These are phyloP conservation scores for Venturia canescens DNA, from an alignment of 1,140 invertebrate species.

Conservation along the genomic window DNA sequence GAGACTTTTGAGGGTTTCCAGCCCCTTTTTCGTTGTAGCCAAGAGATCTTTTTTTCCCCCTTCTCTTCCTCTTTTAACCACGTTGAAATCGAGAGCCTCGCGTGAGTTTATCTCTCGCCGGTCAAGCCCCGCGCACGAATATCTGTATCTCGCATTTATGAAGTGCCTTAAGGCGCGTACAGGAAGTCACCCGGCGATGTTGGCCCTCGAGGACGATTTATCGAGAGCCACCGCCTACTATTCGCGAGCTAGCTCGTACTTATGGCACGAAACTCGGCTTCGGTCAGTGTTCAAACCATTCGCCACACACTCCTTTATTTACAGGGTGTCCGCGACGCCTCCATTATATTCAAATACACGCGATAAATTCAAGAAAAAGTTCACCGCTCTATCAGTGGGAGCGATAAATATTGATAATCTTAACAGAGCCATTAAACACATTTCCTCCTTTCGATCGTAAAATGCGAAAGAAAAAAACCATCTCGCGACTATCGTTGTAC, in stretches of 20 bases:
- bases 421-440: too few species aligned
- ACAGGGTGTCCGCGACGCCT: not conserved
- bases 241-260: constrained; percentile 15
- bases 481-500: too few species aligned
- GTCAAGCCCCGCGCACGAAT: constrained; percentile 29
- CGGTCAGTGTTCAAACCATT: not conserved
- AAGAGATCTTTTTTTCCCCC: not conserved
- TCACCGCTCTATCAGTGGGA: not conserved
- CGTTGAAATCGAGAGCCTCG: not conserved
- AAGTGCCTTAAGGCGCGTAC: not conserved
- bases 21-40: not conserved
- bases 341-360: too few species aligned
- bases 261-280: constrained; percentile 17
- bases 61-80: not conserved
- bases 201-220: constrained; percentile 27
- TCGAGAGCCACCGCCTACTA: constrained; percentile 34
- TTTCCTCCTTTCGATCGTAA: not conserved
- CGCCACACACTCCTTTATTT: not conserved
- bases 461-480: too few species aligned
- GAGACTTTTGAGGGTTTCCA: not conserved
- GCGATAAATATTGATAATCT: too few species aligned
- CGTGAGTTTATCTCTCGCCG: constrained; percentile 29
- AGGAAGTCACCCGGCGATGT: not conserved
- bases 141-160: too few species aligned
- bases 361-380: not conserved